These are phyloP conservation scores for Schizothorax lantsangensis DNA, from an alignment of 2,797 vertebrate genomes.

Conservation along the genomic window DNA sequence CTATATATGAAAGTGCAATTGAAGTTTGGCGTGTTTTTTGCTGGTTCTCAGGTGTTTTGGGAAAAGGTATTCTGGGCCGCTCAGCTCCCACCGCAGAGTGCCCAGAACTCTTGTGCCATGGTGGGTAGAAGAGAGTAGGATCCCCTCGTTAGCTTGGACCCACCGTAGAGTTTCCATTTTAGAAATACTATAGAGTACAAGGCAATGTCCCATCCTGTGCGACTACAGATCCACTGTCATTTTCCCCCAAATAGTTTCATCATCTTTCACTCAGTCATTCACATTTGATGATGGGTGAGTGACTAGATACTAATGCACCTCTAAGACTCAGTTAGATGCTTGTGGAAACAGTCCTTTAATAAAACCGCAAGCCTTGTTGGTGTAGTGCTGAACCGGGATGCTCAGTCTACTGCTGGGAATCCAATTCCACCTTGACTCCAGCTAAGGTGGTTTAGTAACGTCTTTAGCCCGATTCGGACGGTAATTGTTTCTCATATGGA, in stretches of 20 bases:
- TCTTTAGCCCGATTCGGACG: too few relatives aligned
- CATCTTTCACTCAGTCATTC: neutral
- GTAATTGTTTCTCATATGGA: too few relatives aligned
- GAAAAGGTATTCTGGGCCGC: constrained; percentile 45
- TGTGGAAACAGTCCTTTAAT: neutral
- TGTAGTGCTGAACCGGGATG: neutral
- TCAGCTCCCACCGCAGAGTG: constrained; percentile 35
- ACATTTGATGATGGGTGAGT: neutral
- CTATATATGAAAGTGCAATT: neutral
- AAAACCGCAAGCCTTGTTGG: neutral
- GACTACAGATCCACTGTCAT: neutral
- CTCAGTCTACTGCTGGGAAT: constrained; percentile 4
- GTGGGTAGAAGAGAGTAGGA: constrained; percentile 51
- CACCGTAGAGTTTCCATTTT: neutral
- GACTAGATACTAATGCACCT: neutral
- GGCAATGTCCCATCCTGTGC: neutral
- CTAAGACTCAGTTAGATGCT: neutral
- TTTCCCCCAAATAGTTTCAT: neutral
- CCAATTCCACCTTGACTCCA: neutral
- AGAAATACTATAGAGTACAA: constrained; percentile 22
- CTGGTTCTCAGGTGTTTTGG: constrained; percentile 48
- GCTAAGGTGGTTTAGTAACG: neutral
- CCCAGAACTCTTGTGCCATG: constrained; percentile 54
- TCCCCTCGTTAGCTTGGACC: neutral
- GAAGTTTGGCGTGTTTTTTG: constrained; percentile 3